Percentiles rank a stretch among this genome's conserved stretches.
phyloP scores from a whole-genome alignment of 2,888 invertebrate species.

The Mactromeris polynyma region DNA sequence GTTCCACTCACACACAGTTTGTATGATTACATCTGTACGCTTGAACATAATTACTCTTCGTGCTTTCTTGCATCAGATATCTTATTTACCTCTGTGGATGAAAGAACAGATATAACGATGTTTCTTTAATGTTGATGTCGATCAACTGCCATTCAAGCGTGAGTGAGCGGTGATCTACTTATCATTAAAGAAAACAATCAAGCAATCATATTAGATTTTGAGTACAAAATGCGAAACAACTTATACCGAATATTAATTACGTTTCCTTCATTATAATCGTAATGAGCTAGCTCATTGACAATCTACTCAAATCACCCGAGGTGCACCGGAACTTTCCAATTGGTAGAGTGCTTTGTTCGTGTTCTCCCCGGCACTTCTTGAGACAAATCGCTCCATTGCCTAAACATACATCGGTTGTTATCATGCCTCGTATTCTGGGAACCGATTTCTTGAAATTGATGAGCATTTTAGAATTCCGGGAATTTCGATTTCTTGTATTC shows the following conservation, averaged over 20 bases:
- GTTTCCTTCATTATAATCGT: neutral
- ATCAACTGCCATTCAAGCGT: conserved; percentile 30
- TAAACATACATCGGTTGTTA: neutral
- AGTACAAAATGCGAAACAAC: neutral
- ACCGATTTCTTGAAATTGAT: neutral
- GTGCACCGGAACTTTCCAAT: neutral
- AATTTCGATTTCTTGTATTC: neutral
- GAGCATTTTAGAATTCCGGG: neutral
- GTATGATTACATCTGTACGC: neutral
- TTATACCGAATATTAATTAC: neutral
- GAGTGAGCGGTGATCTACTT: neutral
- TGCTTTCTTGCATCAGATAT: conserved; percentile 14
- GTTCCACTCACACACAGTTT: neutral
- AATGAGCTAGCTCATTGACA: neutral
- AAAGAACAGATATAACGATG: conserved; percentile 21
- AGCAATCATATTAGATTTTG: neutral
- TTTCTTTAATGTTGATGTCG: conserved; percentile 43
- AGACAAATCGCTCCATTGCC: neutral
- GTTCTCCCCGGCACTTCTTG: neutral
- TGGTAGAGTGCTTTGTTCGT: neutral
- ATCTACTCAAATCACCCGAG: neutral
- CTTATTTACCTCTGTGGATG: conserved; percentile 25
- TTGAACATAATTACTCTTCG: neutral
- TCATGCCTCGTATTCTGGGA: neutral
- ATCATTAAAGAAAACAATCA: conserved; percentile 11